Conservation (phyloP, 1,140 invertebrate genomes). For the Drosophila sulfurigaster region DNA sequence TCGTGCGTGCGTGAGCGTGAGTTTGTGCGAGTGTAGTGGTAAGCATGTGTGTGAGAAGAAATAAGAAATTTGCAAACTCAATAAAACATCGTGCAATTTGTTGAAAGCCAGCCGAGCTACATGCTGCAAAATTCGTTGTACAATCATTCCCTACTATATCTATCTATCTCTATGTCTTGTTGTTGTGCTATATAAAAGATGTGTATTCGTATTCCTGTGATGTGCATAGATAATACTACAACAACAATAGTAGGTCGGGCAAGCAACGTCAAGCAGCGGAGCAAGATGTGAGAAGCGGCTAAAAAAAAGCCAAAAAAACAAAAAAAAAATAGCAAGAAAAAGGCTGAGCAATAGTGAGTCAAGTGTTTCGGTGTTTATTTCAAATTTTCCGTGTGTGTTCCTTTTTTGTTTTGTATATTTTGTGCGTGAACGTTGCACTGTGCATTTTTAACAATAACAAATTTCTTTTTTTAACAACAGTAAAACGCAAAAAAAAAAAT, state of each 20-base stretch:
- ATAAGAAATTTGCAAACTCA: conserved; percentile 60
- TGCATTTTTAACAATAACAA: conserved; percentile 8
- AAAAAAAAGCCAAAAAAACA: conserved; percentile 34
- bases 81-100: conserved; percentile 55
- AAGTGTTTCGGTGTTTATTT: conserved; percentile 68
- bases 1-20: conserved; percentile 24
- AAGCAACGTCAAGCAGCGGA: conserved; percentile 55
- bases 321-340: too few relatives aligned
- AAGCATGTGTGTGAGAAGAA: conserved; percentile 47
- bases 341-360: conserved; percentile 50
- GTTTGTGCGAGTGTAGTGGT: conserved; percentile 19
- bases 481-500: neutral
- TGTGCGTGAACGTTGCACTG: conserved; percentile 20
- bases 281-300: conserved; percentile 58
- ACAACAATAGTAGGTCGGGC: conserved; percentile 50
- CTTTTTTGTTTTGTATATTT: conserved; percentile 32
- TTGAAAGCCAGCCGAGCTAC: conserved; percentile 21
- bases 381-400: conserved; percentile 67
- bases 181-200: conserved; percentile 6
- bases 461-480: conserved; percentile 5
- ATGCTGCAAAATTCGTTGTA: conserved; percentile 22
- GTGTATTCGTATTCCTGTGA: conserved; percentile 42
- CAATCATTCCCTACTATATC: neutral
- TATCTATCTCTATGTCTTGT: too few relatives aligned
- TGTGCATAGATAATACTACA: conserved; percentile 41